Conservation (phyloP, 1,140 invertebrate genomes). For the Magallana gigas region DNA sequence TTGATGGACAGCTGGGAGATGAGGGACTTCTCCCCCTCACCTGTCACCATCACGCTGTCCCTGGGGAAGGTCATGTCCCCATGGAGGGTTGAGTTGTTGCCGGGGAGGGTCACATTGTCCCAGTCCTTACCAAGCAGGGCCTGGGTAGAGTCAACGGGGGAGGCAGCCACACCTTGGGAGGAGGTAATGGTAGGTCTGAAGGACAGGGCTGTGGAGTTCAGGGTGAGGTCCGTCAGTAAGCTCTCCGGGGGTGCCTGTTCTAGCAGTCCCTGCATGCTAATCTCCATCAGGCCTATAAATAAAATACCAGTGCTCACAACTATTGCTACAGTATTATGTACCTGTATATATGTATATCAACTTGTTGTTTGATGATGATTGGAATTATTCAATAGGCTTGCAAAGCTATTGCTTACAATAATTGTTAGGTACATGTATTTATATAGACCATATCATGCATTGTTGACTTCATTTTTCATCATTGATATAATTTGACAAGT, state of each 20-base stretch:
- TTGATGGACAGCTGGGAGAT: constrained; percentile 17
- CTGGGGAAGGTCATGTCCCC: neutral
- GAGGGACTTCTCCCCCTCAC: neutral
- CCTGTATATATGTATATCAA: no score
- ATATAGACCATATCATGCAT: no score
- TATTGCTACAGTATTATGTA: no score
- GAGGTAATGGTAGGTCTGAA: constrained; percentile 3
- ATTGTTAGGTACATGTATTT: no score
- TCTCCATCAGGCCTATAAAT: constrained; percentile 9
- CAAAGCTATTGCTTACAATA: no score
- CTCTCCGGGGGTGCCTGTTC: neutral
- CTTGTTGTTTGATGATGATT: no score
- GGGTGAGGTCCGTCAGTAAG: neutral
- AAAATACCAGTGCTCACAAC: neutral
- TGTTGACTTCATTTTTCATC: no score
- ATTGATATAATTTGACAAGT: no score
- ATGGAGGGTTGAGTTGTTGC: neutral
- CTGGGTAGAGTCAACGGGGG: neutral
- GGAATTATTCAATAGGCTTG: no score
- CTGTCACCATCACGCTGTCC: neutral
- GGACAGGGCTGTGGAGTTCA: neutral
- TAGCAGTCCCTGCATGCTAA: neutral
- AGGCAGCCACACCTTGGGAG: neutral
- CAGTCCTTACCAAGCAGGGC: constrained; percentile 3
- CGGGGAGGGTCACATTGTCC: neutral